Evolutionary conservation across 2,888 invertebrate genomes (phyloP), one percentile per base, ranked within the genome.

Genomic region (Apamea sordens): DNA sequence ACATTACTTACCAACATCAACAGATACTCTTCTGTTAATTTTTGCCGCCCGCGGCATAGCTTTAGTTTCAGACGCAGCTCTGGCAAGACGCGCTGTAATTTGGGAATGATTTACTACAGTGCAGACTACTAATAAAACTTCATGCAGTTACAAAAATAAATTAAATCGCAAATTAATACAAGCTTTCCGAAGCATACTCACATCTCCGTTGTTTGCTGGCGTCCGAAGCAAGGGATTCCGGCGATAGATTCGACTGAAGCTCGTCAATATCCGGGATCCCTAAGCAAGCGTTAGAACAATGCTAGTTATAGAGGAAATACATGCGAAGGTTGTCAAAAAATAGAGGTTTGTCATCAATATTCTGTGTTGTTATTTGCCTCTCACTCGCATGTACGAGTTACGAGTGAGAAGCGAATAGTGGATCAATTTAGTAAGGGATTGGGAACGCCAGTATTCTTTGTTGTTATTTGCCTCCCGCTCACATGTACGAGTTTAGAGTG

Each of bases 1-100:
- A 7, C 15, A 41, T 50, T 15, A 82, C 94, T 92, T 88, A 96
- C 96, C 93, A 28, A 95, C 82, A 86, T 96, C 96, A 0, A 94
- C 92, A 1, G 96, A 96, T 1, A 92, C 83, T 80, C 96, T 92
- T 72, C 96, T 93, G 13, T 89, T 87, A 36, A 94, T 91, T 84
- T 93, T 94, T 2, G 93, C 93, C 4, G 94, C 90, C 88, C 90
- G 94, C 15, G 93, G 92, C 21, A 89, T 86, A 0, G 92, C 61
- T 85, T 91, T 94, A 0, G 94, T 83, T 83, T 97, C 96, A 0
- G 96, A 97, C 0, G 92, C 93, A 0, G 96, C 95, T 80, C 96
- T 90, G 28, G 90, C 86, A 53, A 93, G 70, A 56, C 94, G 94
- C 15, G 92, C 96, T 96, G 92, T 10, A 92, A 92, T 72, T 50